These are phyloP conservation scores for Harmothoe impar DNA, from an alignment of 2,888 invertebrate genomes.

Conservation along the genomic window DNA sequence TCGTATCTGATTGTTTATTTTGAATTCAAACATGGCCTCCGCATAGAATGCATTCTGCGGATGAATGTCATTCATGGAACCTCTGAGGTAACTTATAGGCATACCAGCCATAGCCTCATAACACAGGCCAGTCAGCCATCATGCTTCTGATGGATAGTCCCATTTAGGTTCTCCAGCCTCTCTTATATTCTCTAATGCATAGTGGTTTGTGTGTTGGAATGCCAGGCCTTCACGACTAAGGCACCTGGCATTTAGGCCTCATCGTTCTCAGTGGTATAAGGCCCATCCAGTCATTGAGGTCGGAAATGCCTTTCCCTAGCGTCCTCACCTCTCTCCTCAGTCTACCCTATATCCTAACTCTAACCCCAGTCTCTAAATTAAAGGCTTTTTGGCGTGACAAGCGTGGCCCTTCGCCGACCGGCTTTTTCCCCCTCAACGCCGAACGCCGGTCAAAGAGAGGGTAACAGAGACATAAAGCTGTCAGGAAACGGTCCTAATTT, in stretches of 20 bases:
- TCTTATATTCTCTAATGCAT: neutral
- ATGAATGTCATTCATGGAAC: too few relatives aligned
- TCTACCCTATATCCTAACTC: neutral
- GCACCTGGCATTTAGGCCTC: neutral
- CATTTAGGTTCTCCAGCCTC: neutral
- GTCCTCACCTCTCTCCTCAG: neutral
- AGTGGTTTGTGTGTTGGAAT: slow-evolving; percentile 21
- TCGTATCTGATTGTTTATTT: too few relatives aligned
- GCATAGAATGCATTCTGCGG: too few relatives aligned
- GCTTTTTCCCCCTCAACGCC: neutral
- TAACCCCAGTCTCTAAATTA: neutral
- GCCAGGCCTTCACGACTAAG: neutral
- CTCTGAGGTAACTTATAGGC: too few relatives aligned
- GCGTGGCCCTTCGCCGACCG: neutral
- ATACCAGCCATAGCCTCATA: too few relatives aligned
- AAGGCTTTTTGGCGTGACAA: slow-evolving; percentile 4
- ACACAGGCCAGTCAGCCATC: too few relatives aligned
- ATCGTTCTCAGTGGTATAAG: neutral
- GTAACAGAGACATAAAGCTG: slow-evolving; percentile 24
- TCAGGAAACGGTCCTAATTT: slow-evolving; percentile 12
- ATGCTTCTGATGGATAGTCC: too few relatives aligned
- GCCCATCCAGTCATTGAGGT: neutral
- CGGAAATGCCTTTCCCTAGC: neutral
- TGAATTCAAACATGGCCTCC: too few relatives aligned
- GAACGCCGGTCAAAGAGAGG: neutral